Evolutionary conservation across 2,113 vertebrate genomes (phyloP).

Genomic region (Chaetura pelagica): DNA sequence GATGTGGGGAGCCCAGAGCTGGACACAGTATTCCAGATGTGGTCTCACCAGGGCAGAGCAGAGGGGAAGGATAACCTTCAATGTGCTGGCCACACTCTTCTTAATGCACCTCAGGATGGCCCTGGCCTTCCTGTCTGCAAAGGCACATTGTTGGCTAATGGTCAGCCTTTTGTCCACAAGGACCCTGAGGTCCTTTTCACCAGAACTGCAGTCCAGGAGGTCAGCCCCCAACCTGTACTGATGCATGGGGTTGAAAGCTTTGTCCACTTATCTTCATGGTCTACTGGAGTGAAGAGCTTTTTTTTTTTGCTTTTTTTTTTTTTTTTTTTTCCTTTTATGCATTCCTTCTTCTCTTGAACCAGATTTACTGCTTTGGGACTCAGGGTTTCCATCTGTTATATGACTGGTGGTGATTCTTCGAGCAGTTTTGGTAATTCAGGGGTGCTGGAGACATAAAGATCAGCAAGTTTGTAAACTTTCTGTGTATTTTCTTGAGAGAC

Average conservation of each 20-base stretch:
- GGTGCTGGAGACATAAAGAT: neutral
- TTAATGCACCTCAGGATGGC: no score
- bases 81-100: no score
- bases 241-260: neutral
- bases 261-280: neutral
- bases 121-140: no score
- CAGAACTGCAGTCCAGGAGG: no score
- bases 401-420: neutral
- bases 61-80: no score
- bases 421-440: neutral
- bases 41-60: no score
- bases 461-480: neutral
- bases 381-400: neutral
- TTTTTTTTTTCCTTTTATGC: neutral
- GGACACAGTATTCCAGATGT: no score
- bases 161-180: no score
- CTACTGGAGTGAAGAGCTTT: neutral
- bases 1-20: no score
- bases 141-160: no score
- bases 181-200: no score
- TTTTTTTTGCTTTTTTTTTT: rapidly evolving
- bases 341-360: neutral
- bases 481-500: neutral
- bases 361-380: neutral
- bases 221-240: no score